Base-by-base conservation (phyloP, 1,140 invertebrate genomes). In the Phenacoccus solenopsis region DNA sequence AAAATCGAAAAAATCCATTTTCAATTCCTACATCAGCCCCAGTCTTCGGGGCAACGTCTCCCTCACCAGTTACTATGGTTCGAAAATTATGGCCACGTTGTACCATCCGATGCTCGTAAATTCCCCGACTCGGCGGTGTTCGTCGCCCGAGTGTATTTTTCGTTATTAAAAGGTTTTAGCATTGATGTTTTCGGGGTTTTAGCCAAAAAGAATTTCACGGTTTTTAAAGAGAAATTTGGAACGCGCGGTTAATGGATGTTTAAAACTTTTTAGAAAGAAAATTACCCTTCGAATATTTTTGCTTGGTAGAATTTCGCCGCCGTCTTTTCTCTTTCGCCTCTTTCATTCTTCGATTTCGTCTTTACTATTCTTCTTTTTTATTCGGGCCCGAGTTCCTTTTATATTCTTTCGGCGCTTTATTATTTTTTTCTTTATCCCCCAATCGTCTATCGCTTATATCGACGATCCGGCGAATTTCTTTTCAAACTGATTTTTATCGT, bases 201-300 rank as follows among this genome's bases (percentile, higher is more conserved):
- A 49, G 38, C 38, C 38, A 49, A 49, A 49, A 49, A 49, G 38
- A 49, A 49, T 49, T 49, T 49, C 38, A 49, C 38, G 38, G 38
- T 49, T 49, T 49, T 49, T 49, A 49, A 49, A 49, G 38, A 49
- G 38, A 49, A 49, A 49, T 49, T 49, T 49, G 38, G 38, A 49
- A 49, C 38, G 38, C 38, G 38, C 38, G 38, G 38, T 49, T 49
- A 49, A 49, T 49, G 38, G 38, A 49, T 49, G 38, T 49, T 49
- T 49, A 49, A 49, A 49, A 49, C 38, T 49, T 49, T 49, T 49
- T 49, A 49, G 38, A 49, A 49, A 49, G 38, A 49, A 49, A 49
- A 49, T 49, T 49, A 49, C 38, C 12, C 13, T 49, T 49, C 38
- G 38, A 49, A 49, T 49, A 49, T 49, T 49, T 49, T 49, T 49